Evolutionary conservation across 2,797 vertebrate species (phyloP), one percentile per base, ranked within the genome.

Genomic region (Chelon labrosus): DNA sequence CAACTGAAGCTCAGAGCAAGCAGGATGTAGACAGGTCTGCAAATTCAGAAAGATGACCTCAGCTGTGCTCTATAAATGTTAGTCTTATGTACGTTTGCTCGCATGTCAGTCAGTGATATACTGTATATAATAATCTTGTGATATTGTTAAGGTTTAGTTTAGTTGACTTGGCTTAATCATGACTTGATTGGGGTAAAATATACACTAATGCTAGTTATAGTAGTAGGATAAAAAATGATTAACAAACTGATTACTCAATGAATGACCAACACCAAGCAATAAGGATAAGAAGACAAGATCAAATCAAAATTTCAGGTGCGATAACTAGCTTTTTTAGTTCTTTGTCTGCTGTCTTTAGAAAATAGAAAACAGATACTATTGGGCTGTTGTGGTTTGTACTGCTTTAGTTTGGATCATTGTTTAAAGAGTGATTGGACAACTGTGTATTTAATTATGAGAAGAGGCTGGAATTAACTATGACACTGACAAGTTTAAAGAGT

Each of bases 41-140:
- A 54, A 35, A 77, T 81, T 80, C 66, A 37, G 57, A 83, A 60
- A 42, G 60, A 62, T 57, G 9, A 31, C n/a, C 19, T 52, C 39
- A 35, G 41, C 54, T 42, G 9, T 20, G 11, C 44, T 38, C 41
- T 27, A 19, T 52, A 59, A 59, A 57, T 19, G 7, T 25, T 39
- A 14, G 0, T 20, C 57, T 46, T 11, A 17, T 14, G 14, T 7
- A 19, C 11, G 14, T 41, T 51, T 55, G 17, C 42, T 49, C n/a
- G 41, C 31, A 63, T 38, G 47, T 25, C 14, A 42, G 31, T 31
- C 31, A 35, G 31, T 35, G 31, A 35, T 35, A 35, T 35, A 35
- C 22, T 22, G 22, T 35, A 35, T 35, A 35, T 35, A 35, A 35
- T 35, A 35, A 35, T 35, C 25, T 27, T 27, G 25, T 27, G 4